phyloP scores from a whole-genome alignment of 2,113 vertebrate genomes.

The Bujurquina vittata region DNA sequence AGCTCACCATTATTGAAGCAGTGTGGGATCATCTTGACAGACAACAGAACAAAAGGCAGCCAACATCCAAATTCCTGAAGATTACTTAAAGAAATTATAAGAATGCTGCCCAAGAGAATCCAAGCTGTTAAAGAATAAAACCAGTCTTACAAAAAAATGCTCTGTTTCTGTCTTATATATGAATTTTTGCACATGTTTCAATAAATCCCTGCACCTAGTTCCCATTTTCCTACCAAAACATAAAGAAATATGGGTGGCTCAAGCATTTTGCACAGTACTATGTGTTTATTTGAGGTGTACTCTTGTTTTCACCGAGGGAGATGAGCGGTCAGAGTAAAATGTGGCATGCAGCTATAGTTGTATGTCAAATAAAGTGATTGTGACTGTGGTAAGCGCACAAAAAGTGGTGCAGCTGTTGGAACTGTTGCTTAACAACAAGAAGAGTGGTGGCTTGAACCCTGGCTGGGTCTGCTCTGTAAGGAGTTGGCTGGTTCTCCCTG shows the following conservation, averaged over 20 bases:
- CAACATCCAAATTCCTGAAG: neutral
- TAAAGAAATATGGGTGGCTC: neutral
- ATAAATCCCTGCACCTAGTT: neutral
- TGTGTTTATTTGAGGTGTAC: neutral
- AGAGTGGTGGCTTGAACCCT: too few relatives aligned
- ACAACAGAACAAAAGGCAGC: neutral
- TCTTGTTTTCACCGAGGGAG: neutral
- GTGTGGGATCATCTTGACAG: neutral
- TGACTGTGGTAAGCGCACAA: too few relatives aligned
- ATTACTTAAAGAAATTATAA: neutral
- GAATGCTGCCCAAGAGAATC: neutral
- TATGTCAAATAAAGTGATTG: too few relatives aligned
- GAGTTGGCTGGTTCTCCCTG: too few relatives aligned
- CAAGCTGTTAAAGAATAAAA: neutral
- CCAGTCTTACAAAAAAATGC: neutral
- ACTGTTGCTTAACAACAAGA: too few relatives aligned
- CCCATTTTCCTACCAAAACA: neutral
- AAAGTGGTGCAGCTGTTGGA: too few relatives aligned
- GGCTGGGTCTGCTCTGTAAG: too few relatives aligned
- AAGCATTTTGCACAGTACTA: neutral
- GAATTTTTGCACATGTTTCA: accelerated
- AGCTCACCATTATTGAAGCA: neutral
- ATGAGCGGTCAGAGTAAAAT: too few relatives aligned
- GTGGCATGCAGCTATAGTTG: too few relatives aligned
- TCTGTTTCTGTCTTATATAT: neutral